Conservation (phyloP, 2,797 vertebrate species). For the Allenopithecus nigroviridis region DNA sequence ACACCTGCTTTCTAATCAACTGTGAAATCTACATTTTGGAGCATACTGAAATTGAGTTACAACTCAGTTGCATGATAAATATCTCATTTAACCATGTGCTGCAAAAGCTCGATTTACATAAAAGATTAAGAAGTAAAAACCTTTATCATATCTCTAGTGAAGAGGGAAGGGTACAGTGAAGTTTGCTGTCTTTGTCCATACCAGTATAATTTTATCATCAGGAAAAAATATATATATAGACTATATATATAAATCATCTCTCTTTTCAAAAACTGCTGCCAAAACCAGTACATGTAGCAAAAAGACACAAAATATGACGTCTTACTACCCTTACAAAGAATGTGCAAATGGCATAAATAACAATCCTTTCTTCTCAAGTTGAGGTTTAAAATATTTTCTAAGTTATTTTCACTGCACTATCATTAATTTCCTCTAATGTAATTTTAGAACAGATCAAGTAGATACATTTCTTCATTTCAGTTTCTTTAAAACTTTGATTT, state of each 20-base stretch:
- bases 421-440: conserved; percentile 12
- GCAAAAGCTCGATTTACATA: neutral
- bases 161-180: neutral
- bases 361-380: conserved; percentile 18
- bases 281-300: neutral
- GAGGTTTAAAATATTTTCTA: conserved; percentile 33
- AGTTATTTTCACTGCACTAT: neutral
- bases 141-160: neutral
- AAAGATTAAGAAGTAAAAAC: conserved; percentile 6
- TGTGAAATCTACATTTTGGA: neutral
- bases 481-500: conserved; percentile 26
- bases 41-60: conserved; percentile 23
- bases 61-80: neutral
- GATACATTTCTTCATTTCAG: neutral
- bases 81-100: neutral
- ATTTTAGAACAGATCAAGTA: neutral
- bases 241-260: neutral
- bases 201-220: neutral
- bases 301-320: neutral
- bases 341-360: conserved; percentile 15
- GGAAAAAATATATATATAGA: neutral
- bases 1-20: neutral
- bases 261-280: neutral
- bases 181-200: neutral
- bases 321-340: neutral